Conservation (phyloP, 2,113 vertebrate species). For the Tursiops truncatus region DNA sequence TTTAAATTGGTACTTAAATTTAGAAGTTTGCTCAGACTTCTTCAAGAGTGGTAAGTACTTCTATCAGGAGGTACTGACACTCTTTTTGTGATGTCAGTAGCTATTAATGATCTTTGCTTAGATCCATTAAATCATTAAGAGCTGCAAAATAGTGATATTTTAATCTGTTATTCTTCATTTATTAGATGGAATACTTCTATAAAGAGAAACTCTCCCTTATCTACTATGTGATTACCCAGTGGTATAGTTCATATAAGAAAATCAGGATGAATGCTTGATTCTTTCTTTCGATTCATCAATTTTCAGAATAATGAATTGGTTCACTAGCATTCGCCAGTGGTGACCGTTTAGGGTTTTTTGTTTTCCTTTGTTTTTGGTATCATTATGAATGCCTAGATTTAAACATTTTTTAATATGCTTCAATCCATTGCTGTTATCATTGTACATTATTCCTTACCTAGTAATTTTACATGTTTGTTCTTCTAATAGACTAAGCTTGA, state of each 20-base stretch:
- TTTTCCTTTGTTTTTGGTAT: background rate
- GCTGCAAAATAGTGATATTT: background rate
- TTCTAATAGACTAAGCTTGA: slow-evolving; percentile 1
- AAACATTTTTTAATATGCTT: background rate
- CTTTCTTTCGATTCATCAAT: background rate
- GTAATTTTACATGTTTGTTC: background rate
- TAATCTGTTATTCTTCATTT: background rate
- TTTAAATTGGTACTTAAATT: slow-evolving; percentile 49
- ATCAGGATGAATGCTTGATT: background rate
- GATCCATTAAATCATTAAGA: slow-evolving; percentile 15
- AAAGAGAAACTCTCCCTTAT: background rate
- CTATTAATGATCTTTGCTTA: slow-evolving; percentile 27
- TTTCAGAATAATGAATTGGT: slow-evolving; percentile 28
- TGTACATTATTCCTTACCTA: background rate
- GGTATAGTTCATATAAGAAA: background rate
- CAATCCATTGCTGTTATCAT: background rate
- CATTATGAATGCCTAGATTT: slow-evolving; percentile 29
- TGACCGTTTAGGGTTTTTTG: background rate
- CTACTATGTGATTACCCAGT: background rate
- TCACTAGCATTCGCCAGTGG: background rate
- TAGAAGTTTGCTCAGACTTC: slow-evolving; percentile 36
- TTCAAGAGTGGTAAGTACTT: slow-evolving; percentile 26
- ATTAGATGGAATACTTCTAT: background rate
- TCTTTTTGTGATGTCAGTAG: slow-evolving; percentile 16
- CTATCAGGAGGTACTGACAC: background rate